A percentile compares a stretch with the other conserved stretches of the same genome.
These are phyloP conservation scores for Phrynocephalus vlangalii DNA, from an alignment of 2,797 vertebrate species.

Conservation along the genomic window DNA sequence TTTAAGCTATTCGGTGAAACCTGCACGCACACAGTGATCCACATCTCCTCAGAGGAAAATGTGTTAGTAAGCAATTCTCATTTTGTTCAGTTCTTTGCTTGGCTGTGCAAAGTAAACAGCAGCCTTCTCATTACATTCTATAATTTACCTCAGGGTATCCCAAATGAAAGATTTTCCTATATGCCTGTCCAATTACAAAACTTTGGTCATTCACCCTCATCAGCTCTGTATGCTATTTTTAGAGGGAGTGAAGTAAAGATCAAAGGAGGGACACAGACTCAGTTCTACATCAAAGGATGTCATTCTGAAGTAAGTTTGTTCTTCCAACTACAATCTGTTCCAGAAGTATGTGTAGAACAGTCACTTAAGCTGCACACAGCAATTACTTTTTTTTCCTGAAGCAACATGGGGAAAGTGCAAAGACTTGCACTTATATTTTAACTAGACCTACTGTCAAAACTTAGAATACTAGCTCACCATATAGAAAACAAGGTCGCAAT, in stretches of 20 bases:
- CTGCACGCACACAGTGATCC: constrained; percentile 15
- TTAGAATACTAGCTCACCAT: not conserved
- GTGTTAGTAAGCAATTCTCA: constrained; percentile 12
- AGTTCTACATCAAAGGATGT: constrained; percentile 32
- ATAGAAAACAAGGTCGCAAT: not conserved
- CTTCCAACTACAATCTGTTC: constrained; percentile 1
- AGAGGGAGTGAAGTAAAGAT: constrained; percentile 19
- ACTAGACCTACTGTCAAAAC: constrained; percentile 8
- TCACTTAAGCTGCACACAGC: not conserved
- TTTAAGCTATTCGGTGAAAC: constrained; percentile 2
- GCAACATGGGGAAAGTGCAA: not conserved
- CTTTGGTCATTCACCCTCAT: constrained; percentile 15
- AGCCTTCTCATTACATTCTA: not conserved
- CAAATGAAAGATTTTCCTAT: constrained; percentile 2
- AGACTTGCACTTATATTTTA: not conserved
- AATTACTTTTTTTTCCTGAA: constrained; percentile 31
- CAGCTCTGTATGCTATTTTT: constrained; percentile 12
- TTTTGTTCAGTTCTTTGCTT: constrained; percentile 2
- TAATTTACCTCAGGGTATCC: constrained; percentile 20
- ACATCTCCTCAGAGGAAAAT: constrained; percentile 24
- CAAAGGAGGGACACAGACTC: constrained; percentile 13
- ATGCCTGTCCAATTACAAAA: constrained; percentile 19
- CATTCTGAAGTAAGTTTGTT: constrained; percentile 10
- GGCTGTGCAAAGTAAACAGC: constrained; percentile 29
- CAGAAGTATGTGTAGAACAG: constrained; percentile 8